Base-by-base conservation (phyloP, 2,797 vertebrate genomes). In the Benthosema pterotum region DNA sequence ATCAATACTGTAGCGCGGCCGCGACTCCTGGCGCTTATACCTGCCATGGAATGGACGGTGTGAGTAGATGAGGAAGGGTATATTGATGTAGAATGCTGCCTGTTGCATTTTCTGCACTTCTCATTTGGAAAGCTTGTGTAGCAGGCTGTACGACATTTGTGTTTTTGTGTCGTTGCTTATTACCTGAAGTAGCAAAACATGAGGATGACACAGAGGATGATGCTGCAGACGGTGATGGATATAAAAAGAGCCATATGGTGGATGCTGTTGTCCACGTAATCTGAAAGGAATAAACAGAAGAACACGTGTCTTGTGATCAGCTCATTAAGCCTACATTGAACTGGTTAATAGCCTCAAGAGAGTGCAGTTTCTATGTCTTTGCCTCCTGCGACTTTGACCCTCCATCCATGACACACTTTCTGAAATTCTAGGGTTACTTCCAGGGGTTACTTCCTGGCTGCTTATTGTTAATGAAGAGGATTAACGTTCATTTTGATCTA, bases 111-210 rank as follows among this genome's bases (percentile, higher is more conserved):
- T 14, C 13, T 54, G 12, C 8, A 12, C 42, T 32, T 32, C n/a
- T 18, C 32, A 2, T 7, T 9, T 59, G 18, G 49, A 25, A 45
- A n/a, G 25, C 1, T 13, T 6, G 32, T 42, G 11, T 53, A 38
- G 28, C 11, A 38, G 32, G 28, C 43, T 18, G 3, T 3, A 46
- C 5, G 14, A 46, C 5, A n/a, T 1, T 50, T 18, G 55, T 11
- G 9, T 18, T 57, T 11, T 1, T 19, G 15, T 0, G 12, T 38
- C 8, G 32, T 38, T 9, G 13, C 50, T 32, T 54, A 81, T 89
- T 88, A 99, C 97, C 96, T 96, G 85, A 94, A 91, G 87, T 96
- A 99, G 85, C 91, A 96, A 86, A 96, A 94, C 75, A 96, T 59
- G 18, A 97, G 87, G 80, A 97, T 84, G 48, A 96, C 73, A 14